Conservation (phyloP, 2,797 vertebrate genomes). For the Paedocypris micromegethes region DNA sequence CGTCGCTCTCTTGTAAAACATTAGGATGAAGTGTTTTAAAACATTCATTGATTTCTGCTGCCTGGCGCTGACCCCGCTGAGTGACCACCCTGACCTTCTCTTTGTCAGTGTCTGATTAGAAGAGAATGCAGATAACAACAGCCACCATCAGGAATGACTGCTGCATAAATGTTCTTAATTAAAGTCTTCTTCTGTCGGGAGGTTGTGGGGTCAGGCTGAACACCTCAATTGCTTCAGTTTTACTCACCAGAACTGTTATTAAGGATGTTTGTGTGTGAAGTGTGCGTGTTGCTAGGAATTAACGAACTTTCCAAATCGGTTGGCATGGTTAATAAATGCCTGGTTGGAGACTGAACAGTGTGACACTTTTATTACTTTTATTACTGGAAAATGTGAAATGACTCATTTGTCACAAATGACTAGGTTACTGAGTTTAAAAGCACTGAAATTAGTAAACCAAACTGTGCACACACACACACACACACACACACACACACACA, state of each 20-base stretch:
- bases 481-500: too few relatives aligned
- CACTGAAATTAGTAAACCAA: slow-evolving; percentile 14
- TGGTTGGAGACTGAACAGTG: slow-evolving; percentile 16
- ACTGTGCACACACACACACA: slow-evolving; percentile 2
- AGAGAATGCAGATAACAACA: slow-evolving; percentile 17
- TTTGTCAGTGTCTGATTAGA: slow-evolving; percentile 35
- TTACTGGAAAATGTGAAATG: slow-evolving; percentile 4
- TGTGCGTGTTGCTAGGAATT: not conserved
- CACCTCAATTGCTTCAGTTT: not conserved
- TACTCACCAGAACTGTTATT: slow-evolving; percentile 1
- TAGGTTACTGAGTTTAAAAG: not conserved
- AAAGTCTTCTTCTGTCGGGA: slow-evolving; percentile 19
- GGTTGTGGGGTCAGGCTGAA: slow-evolving; percentile 5
- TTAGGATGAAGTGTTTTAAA: slow-evolving; percentile 32
- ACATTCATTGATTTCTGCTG: slow-evolving; percentile 37
- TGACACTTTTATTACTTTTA: not conserved
- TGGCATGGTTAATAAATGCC: slow-evolving; percentile 22
- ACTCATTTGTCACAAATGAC: slow-evolving; percentile 8
- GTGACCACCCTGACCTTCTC: slow-evolving; percentile 27
- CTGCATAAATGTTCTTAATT: slow-evolving; percentile 15
- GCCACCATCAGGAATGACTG: slow-evolving; percentile 27
- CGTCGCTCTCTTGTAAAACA: slow-evolving; percentile 23
- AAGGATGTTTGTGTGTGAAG: not conserved
- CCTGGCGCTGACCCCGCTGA: slow-evolving; percentile 18
- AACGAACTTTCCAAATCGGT: too few relatives aligned